Evolutionary conservation across 2,113 vertebrate genomes (phyloP), one percentile per base, ranked within the genome.

Genomic region (Formicarius rufipectus): DNA sequence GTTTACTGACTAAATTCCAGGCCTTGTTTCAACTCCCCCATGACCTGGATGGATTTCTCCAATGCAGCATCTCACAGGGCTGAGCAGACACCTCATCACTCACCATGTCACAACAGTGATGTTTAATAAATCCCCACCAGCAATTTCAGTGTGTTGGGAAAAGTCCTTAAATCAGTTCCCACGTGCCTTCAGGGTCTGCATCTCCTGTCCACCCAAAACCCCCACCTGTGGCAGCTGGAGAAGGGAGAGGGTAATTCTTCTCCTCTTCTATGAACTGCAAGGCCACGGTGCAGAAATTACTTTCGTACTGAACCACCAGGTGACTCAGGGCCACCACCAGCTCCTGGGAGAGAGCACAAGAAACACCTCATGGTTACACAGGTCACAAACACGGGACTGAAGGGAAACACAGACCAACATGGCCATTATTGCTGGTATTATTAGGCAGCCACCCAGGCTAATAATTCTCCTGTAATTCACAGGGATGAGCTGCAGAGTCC

Each of bases 211-310:
- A 58, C 39, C 35, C 18, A 17, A 25, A 40, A 7, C 14, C 58
- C 84, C 22, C 47, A 99, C 99, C 99, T 97, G 99, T 76, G 53
- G 98, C 96, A 45, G 99, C 99, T 7, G 99, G 99, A 10, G 99
- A 99, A 3, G 98, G 98, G 18, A 99, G 97, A 1, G 98, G 98
- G 84, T 99, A 99, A 97, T 99, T 99, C 98, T 99, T 99, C 94
- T 99, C 99, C 93, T 99, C 99, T 39, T 99, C 99, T 95, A 99
- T 99, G 95, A 99, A 99, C 97, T 99, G 99, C 83, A 99, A 97
- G 44, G 99, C 99, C 24, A 99, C 99, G 0, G 99, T 99, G 91
- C 99, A 99, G 98, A 99, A 99, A 84, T 99, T 99, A 96, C 99
- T 99, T 95, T 99, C 99, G 2, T 99, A 99, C 78, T 99, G 99